Base-by-base conservation (phyloP, 64 coral and sea anemone genomes). In the Montipora foliosa region DNA sequence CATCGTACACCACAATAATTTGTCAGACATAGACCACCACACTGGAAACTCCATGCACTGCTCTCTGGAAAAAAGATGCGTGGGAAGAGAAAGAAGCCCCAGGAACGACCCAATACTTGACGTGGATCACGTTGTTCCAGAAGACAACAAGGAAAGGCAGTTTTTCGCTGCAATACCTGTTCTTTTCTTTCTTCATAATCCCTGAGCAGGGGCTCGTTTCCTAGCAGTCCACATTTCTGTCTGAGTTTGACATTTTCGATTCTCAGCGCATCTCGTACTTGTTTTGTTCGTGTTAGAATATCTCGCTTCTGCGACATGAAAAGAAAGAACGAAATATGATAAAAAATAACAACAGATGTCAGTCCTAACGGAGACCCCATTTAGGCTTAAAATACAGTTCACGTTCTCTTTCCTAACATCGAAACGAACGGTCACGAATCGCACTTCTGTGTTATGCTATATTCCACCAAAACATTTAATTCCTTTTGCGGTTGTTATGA, bases 241-340 rank as follows among this genome's bases (percentile, higher is more conserved):
- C 97, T 89, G 46, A 99, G 89, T 67, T 99, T 99, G 13, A 99
- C 97, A 76, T 99, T 99, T 47, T 99, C 97, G 77, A 99, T 99
- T 92, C 97, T 77, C 78, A 99, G 75, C 22, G 97, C 97, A 67
- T 99, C 97, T 25, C 97, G 60, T 14, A 96, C 97, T 94, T 99
- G 97, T 69, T 99, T 99, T 4, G 95, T 99, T 44, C 97, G 83
- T 3, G 97, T 99, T 2, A 99, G 76, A 8, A 99, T 92, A 48
- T 99, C 97, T 45, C 97, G 78, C 92, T 92, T 99, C 97, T 99
- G n/a, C 11, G 62, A 67, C 74, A 60, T 16, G 16, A 79, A 78
- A 87, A 68, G 25, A 29, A 74, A 91, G 10, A 78, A 17, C 15
- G 13, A 77, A 16, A 59, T 14, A 9, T 37, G 29, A 37, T 0